Base-by-base conservation (phyloP, 53 echinoderm and acorn worm genomes). In the Temnopleurus reevesii region DNA sequence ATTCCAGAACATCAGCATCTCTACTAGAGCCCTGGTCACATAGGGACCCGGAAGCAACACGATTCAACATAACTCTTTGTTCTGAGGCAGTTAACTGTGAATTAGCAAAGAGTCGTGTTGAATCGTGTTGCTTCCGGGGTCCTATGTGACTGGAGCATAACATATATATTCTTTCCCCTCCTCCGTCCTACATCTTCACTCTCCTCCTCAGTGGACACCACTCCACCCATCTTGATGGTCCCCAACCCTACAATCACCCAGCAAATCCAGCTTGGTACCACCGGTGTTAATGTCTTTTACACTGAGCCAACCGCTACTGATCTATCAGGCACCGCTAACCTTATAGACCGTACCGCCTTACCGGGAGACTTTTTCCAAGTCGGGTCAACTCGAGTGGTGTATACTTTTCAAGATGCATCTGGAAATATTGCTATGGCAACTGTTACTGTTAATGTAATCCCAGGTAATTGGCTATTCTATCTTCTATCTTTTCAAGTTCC, bases 351-450 rank as follows among this genome's bases (percentile, higher is more conserved):
- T 6, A 71, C 71, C 33, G 71, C 31, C 19, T 8, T 9, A 29
- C 71, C 71, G 19, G 71, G 71, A 31, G 30, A 28, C 35, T 26
- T 71, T 6, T 71, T 94, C 83, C 25, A 35, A 19, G 4, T 92
- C n/a, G 94, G 94, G 18, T 44, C 59, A 4, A 94, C 94, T 35
- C 55, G 29, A 3, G 92, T 94, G 5, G 76, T 64, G 18, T 94
- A 94, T 77, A 45, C 43, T 10, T 91, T 76, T 49, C 33, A 28
- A 24, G 91, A 91, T 57, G 17, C 46, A 13, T 45, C 79, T 77
- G 79, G 79, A 12, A 77, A 77, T 45, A 8, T 5, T 10, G 79
- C 45, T 25, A 18, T 18, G 3, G 46, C 17, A 8, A 77, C 46
- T 3, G 44, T 77, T 46, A 77, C 79, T 45, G 79, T 77, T 5